Percentiles rank a stretch among this genome's conserved stretches.
These are phyloP conservation scores for Gastrophryne carolinensis DNA, from an alignment of 2,797 vertebrate genomes.

Conservation along the genomic window DNA sequence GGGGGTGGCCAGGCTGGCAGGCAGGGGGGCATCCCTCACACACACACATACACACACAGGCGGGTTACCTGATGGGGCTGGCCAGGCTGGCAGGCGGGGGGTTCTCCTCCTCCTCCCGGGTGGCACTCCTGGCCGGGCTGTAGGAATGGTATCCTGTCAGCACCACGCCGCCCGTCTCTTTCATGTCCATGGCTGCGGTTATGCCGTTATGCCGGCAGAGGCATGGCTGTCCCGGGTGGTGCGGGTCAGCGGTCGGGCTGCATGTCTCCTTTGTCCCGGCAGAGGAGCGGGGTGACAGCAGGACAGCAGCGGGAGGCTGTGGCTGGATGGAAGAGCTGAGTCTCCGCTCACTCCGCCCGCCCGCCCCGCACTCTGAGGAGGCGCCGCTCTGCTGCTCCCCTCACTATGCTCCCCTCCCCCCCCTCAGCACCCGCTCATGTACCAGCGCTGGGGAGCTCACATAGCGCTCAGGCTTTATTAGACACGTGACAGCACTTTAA, in stretches of 20 bases:
- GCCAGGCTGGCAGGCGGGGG: constrained; percentile 63
- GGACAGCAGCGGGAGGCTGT: constrained; percentile 49
- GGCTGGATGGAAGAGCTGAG: too few species aligned
- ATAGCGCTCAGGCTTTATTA: too few species aligned
- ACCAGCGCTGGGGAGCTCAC: too few species aligned
- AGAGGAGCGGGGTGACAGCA: constrained; percentile 2
- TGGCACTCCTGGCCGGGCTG: constrained; percentile 65
- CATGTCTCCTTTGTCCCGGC: constrained; percentile 32
- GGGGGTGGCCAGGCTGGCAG: too few species aligned
- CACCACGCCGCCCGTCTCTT: constrained; percentile 81
- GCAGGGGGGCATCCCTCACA: too few species aligned
- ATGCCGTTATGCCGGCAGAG: constrained; percentile 58
- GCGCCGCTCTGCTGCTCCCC: too few species aligned
- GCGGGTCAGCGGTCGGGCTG: constrained; percentile 27
- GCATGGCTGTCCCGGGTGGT: constrained; percentile 55
- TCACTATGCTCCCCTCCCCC: too few species aligned
- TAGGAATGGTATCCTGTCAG: constrained; percentile 83
- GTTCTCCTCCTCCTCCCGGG: constrained; percentile 68
- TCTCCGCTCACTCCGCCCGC: constrained; percentile 61
- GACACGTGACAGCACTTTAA: too few species aligned
- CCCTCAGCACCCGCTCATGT: too few species aligned
- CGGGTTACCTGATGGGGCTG: constrained; percentile 71
- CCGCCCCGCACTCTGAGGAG: constrained; percentile 62
- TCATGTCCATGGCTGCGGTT: constrained; percentile 82
- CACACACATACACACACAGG: too few species aligned